Conservation (phyloP, 2,888 invertebrate genomes). For the Iselma pallidipennis region DNA sequence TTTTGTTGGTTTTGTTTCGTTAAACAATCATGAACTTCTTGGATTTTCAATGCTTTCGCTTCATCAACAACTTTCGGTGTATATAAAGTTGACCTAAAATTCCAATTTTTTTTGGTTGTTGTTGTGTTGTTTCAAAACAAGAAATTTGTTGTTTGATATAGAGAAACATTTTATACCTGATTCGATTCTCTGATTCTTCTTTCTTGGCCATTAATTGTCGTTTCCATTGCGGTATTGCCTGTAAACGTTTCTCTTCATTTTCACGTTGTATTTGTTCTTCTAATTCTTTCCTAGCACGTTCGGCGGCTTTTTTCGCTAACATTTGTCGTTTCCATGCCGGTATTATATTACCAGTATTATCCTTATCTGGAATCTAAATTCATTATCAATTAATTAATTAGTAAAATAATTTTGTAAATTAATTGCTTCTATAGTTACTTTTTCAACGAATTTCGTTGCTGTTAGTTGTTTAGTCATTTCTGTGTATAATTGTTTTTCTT, state of each 20-base stretch:
- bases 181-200: constrained; percentile 75
- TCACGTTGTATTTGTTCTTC: constrained; percentile 84
- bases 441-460: constrained; percentile 85
- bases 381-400: neutral
- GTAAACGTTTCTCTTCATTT: constrained; percentile 81
- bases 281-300: constrained; percentile 87
- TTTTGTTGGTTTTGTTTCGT: constrained; percentile 52
- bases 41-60: constrained; percentile 56
- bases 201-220: constrained; percentile 83
- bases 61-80: constrained; percentile 72
- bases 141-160: neutral
- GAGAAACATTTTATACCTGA: constrained; percentile 64
- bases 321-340: constrained; percentile 96
- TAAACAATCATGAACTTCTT: constrained; percentile 35
- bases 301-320: constrained; percentile 92
- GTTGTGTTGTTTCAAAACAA: neutral
- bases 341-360: constrained; percentile 84
- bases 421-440: too few relatives aligned
- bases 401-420: neutral
- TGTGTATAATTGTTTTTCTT: constrained; percentile 81
- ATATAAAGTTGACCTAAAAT: constrained; percentile 67
- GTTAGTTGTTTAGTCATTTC: constrained; percentile 85
- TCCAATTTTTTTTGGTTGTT: neutral
- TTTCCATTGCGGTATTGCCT: constrained; percentile 93
- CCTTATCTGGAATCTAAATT: constrained; percentile 82